Evolutionary conservation across 2,113 vertebrate genomes (phyloP).

Genomic region (Phycodurus eques): DNA sequence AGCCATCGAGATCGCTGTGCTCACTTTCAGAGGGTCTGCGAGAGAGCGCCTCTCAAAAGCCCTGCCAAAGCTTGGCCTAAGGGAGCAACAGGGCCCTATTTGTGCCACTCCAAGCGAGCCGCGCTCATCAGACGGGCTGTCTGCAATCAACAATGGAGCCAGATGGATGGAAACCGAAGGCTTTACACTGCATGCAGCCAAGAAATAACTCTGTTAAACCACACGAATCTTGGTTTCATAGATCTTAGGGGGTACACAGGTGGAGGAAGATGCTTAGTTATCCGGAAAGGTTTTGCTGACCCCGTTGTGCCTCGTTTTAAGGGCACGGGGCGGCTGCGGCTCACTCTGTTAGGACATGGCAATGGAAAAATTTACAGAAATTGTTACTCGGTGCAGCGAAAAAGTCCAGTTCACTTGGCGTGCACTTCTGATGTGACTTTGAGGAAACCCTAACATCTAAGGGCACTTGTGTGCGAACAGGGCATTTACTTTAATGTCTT

Average conservation of each 20-base stretch:
- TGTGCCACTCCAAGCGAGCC: conserved; percentile 43
- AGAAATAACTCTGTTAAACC: conserved; percentile 49
- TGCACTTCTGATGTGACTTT: not conserved
- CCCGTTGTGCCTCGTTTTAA: not conserved
- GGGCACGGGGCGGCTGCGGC: not conserved
- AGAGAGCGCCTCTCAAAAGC: conserved; percentile 51
- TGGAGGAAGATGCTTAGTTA: conserved; percentile 14
- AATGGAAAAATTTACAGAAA: not conserved
- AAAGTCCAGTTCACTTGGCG: not conserved
- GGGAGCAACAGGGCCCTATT: conserved; percentile 55
- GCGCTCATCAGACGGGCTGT: conserved; percentile 58
- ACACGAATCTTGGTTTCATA: conserved; percentile 19
- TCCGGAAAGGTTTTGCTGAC: conserved; percentile 8
- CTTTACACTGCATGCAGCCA: conserved; percentile 33
- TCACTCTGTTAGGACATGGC: not conserved
- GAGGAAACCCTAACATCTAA: not conserved
- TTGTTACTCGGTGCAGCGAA: not conserved
- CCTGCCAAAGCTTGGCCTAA: conserved; percentile 56
- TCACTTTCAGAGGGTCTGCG: conserved; percentile 48
- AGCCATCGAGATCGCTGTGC: conserved; percentile 46
- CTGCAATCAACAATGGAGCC: conserved; percentile 63
- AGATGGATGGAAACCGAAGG: conserved; percentile 53
- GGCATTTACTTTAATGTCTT: not conserved
- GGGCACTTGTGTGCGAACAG: not conserved
- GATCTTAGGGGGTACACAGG: conserved; percentile 17